These are phyloP conservation scores for Synchiropus splendidus DNA, from an alignment of 2,113 vertebrate species.

Conservation along the genomic window DNA sequence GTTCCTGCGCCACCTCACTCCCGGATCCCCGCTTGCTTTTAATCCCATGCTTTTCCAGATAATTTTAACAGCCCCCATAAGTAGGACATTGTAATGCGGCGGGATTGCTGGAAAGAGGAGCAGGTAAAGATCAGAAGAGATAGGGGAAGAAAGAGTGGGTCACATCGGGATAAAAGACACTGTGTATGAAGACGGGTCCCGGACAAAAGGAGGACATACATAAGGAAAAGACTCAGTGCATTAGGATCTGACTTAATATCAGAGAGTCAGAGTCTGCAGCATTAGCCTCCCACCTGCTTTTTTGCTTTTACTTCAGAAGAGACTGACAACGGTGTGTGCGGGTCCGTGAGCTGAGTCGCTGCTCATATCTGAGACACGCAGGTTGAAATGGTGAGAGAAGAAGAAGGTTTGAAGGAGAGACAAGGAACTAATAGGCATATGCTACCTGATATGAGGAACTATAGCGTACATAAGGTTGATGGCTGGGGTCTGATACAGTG, in stretches of 20 bases:
- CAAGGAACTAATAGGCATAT: constrained; percentile 53
- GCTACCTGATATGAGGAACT: constrained; percentile 50
- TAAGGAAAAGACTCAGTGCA: constrained; percentile 5
- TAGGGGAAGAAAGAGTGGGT: constrained; percentile 8
- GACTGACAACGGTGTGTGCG: constrained; percentile 7
- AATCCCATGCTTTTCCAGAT: constrained; percentile 5
- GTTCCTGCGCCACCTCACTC: constrained; percentile 23
- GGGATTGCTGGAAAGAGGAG: constrained; percentile 15
- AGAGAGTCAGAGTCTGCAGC: constrained; percentile 36
- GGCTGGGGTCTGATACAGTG: constrained; percentile 43
- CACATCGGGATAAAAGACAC: constrained; percentile 6
- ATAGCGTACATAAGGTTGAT: constrained; percentile 45
- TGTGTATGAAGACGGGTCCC: constrained; percentile 10
- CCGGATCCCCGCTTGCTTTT: constrained; percentile 10
- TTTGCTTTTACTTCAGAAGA: too few species aligned
- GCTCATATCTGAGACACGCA: constrained; percentile 28
- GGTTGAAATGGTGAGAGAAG: constrained; percentile 41
- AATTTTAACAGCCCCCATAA: constrained; percentile 42
- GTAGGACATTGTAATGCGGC: constrained; percentile 26
- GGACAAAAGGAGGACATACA: constrained; percentile 11
- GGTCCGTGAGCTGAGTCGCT: constrained; percentile 14
- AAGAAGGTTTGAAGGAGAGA: constrained; percentile 13
- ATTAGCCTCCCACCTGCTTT: constrained; percentile 36
- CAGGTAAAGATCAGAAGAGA: constrained; percentile 21
- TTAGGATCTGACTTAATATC: constrained; percentile 48